phyloP scores from a whole-genome alignment of 2,113 vertebrate species.

The Silurus glanis region DNA sequence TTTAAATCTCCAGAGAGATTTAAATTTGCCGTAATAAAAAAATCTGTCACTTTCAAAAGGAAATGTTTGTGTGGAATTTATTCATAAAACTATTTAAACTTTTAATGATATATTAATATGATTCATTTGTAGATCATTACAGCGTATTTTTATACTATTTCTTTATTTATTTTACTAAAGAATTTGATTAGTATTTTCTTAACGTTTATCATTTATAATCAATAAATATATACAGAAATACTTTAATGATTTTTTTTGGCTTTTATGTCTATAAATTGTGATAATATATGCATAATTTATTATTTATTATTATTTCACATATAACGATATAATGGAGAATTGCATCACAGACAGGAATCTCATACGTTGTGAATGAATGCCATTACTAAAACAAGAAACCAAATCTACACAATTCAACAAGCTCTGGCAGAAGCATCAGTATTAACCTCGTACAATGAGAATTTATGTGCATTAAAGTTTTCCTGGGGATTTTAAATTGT shows the following conservation, averaged over 20 bases:
- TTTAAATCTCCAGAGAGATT: slow-evolving; percentile 68
- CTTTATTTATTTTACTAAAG: not conserved
- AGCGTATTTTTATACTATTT: not conserved
- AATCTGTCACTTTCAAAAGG: slow-evolving; percentile 60
- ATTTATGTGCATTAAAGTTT: no score
- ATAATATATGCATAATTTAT: no score
- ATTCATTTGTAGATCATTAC: not conserved
- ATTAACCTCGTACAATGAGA: no score
- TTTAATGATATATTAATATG: not conserved
- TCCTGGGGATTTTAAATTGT: no score
- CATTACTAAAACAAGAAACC: no score
- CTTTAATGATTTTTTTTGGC: not conserved
- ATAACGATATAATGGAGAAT: no score
- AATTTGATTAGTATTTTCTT: not conserved
- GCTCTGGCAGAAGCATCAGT: no score
- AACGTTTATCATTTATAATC: no score
- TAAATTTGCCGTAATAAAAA: slow-evolving; percentile 78
- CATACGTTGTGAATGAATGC: no score
- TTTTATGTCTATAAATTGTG: not conserved
- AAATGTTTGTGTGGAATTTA: slow-evolving; percentile 1
- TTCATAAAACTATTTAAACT: not conserved
- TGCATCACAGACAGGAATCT: no score
- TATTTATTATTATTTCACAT: no score
- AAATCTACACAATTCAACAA: no score
- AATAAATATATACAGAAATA: not conserved